Conservation (phyloP, 1,140 invertebrate species). For the Heliothis virescens region DNA sequence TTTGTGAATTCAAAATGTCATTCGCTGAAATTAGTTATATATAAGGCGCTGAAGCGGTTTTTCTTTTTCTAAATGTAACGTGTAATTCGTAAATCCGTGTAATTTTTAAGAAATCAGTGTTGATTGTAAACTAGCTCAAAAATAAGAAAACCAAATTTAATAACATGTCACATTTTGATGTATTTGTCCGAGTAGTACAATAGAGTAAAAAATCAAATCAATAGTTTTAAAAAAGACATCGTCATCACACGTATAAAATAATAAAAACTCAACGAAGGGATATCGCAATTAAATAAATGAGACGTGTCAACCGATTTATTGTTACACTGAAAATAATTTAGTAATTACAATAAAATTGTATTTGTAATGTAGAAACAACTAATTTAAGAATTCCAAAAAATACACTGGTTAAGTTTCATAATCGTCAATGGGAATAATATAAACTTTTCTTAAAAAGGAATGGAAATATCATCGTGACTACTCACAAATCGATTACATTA, state of each 20-base stretch:
- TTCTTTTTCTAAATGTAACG: no score
- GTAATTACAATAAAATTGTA: constrained; percentile 47
- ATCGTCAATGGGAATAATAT: constrained; percentile 21
- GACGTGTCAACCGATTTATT: constrained; percentile 55
- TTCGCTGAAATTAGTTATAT: not conserved
- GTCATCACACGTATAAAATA: constrained; percentile 1
- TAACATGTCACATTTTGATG: constrained; percentile 49
- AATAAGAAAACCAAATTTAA: constrained; percentile 38
- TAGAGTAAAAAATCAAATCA: constrained; percentile 39
- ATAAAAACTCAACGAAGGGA: constrained; percentile 25
- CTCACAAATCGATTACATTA: constrained; percentile 56
- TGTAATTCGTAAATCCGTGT: no score
- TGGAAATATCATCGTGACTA: constrained; percentile 51
- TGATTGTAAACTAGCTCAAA: not conserved
- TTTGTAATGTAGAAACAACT: constrained; percentile 23
- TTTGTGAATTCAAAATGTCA: no score
- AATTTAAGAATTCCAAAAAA: constrained; percentile 33
- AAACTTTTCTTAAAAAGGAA: constrained; percentile 51
- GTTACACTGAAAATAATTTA: constrained; percentile 56
- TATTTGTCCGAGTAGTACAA: constrained; percentile 50
- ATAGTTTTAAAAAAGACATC: constrained; percentile 35
- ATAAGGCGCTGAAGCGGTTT: no score
- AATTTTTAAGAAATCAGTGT: no score
- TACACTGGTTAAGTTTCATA: constrained; percentile 42
- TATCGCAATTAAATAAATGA: constrained; percentile 44